These are phyloP conservation scores for Parotia lawesii DNA, from an alignment of 2,113 vertebrate genomes.

Conservation along the genomic window DNA sequence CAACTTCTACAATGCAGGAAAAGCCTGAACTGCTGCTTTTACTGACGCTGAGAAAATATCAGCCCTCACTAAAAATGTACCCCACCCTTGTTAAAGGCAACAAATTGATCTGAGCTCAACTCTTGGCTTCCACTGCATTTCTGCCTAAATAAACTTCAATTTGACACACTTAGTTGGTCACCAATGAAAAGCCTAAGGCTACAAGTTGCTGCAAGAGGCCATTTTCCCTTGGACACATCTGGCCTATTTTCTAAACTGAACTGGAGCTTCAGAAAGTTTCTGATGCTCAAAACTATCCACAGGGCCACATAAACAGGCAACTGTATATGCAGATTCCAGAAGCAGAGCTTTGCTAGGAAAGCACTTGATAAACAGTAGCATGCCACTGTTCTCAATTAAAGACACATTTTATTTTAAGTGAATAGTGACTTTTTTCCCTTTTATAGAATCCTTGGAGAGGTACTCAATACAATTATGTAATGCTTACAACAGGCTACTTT, in stretches of 20 bases:
- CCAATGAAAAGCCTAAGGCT: background rate
- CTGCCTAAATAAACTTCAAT: background rate
- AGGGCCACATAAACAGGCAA: background rate
- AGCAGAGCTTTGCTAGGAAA: background rate
- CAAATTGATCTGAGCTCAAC: background rate
- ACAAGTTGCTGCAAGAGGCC: background rate
- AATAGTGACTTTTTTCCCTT: background rate
- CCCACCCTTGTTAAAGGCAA: conserved; percentile 23
- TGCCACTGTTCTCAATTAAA: background rate
- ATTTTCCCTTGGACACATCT: background rate
- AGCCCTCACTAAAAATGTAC: background rate
- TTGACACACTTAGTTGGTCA: background rate
- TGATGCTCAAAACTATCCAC: background rate
- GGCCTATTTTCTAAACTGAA: background rate
- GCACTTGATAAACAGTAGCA: background rate
- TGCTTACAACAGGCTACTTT: background rate
- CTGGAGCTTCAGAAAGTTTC: background rate
- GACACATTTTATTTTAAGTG: background rate
- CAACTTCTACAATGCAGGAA: background rate
- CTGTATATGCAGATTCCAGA: background rate
- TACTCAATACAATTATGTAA: background rate
- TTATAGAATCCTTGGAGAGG: background rate
- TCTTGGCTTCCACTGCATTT: background rate
- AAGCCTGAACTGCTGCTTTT: conserved; percentile 51
- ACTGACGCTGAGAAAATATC: conserved; percentile 8